These are phyloP conservation scores for Tetraneura akinire DNA, from an alignment of 1,140 invertebrate genomes.

Conservation along the genomic window DNA sequence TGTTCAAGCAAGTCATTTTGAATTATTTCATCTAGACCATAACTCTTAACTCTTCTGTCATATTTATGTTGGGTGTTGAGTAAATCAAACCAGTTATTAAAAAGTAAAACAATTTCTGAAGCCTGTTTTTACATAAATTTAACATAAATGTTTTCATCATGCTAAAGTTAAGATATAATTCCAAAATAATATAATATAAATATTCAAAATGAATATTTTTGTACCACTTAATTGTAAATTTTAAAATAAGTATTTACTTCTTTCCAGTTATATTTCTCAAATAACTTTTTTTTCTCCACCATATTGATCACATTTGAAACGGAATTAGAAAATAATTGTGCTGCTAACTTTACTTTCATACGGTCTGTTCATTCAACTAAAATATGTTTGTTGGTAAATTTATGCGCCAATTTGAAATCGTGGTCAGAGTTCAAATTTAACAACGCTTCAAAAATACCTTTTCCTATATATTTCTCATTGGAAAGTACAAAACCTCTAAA, in stretches of 20 bases:
- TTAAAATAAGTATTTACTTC: too few relatives aligned
- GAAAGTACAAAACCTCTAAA: background rate
- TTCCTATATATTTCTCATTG: conserved; percentile 8
- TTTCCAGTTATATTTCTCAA: conserved; percentile 1
- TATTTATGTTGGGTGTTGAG: too few relatives aligned
- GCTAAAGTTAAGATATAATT: background rate
- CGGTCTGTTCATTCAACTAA: background rate
- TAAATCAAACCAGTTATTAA: too few relatives aligned
- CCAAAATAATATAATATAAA: background rate
- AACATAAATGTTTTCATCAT: background rate
- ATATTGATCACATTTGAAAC: background rate
- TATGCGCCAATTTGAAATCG: conserved; percentile 12
- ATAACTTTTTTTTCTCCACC: conserved; percentile 21
- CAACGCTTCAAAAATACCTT: background rate
- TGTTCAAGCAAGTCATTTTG: background rate
- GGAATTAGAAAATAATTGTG: background rate
- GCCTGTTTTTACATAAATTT: too few relatives aligned
- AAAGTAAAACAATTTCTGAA: too few relatives aligned
- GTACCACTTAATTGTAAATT: background rate
- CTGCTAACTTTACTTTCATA: background rate
- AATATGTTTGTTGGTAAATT: background rate
- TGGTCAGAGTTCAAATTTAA: background rate
- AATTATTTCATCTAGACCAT: too few relatives aligned
- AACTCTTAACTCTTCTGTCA: too few relatives aligned
- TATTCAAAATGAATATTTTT: background rate